Conservation (phyloP, 2,888 invertebrate species). For the Luperina testacea region DNA sequence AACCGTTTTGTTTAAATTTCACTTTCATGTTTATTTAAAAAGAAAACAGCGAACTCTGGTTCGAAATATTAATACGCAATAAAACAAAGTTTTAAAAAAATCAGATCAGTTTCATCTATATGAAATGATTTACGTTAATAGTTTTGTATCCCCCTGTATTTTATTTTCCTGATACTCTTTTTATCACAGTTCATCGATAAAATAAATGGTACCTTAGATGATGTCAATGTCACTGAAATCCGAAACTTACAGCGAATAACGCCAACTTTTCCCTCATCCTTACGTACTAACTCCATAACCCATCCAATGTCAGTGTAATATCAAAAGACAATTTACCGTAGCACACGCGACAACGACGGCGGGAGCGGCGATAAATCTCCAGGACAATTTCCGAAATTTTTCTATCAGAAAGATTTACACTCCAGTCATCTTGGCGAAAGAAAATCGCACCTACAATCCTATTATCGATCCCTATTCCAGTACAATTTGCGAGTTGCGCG, state of each 20-base stretch:
- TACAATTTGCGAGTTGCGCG: slow-evolving; percentile 87
- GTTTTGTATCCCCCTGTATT: neutral
- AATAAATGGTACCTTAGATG: slow-evolving; percentile 26
- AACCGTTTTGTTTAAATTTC: neutral
- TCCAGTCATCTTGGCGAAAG: slow-evolving; percentile 83
- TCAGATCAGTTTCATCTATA: no score
- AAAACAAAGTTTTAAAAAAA: neutral
- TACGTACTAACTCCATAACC: slow-evolving; percentile 65
- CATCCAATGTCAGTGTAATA: slow-evolving; percentile 72
- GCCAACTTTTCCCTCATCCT: slow-evolving; percentile 44
- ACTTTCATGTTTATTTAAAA: neutral
- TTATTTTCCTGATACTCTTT: slow-evolving; percentile 14
- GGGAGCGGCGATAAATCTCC: slow-evolving; percentile 79
- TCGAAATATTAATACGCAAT: neutral
- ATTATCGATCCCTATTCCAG: slow-evolving; percentile 89
- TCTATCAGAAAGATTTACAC: slow-evolving; percentile 88
- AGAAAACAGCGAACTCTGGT: neutral
- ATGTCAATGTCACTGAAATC: slow-evolving; percentile 46
- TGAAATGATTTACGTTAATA: neutral
- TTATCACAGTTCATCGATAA: slow-evolving; percentile 22
- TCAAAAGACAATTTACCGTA: slow-evolving; percentile 84
- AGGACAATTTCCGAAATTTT: slow-evolving; percentile 89
- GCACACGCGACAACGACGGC: slow-evolving; percentile 71
- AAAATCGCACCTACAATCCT: slow-evolving; percentile 88
- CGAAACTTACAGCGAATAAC: slow-evolving; percentile 45